phyloP scores from a whole-genome alignment of 2,888 invertebrate genomes.

The Xanthia togata region DNA sequence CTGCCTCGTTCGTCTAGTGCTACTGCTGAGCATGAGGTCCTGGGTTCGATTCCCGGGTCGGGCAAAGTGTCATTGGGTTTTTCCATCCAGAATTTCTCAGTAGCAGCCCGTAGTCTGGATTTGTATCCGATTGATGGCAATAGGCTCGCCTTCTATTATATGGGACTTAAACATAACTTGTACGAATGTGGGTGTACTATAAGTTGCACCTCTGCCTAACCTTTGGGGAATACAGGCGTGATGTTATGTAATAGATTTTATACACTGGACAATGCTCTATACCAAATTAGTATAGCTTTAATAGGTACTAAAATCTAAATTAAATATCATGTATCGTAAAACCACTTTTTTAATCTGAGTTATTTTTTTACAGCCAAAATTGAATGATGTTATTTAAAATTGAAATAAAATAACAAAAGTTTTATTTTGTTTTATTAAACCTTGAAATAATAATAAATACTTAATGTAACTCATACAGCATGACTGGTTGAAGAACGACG shows the following conservation, averaged over 20 bases:
- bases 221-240: not conserved
- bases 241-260: not conserved
- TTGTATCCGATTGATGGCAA: not conserved
- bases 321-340: not conserved
- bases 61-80: not conserved
- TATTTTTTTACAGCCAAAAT: conserved; percentile 30
- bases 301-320: not conserved
- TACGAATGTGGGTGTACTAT: not conserved
- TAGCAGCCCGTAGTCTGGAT: not conserved
- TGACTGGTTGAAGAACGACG: too few species aligned
- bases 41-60: not conserved
- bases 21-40: not conserved
- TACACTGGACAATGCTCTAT: not conserved
- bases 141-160: not conserved
- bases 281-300: not conserved
- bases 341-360: not conserved
- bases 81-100: not conserved
- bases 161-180: not conserved
- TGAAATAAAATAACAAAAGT: not conserved
- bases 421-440: conserved; percentile 8
- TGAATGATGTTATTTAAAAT: not conserved
- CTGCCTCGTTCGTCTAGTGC: not conserved
- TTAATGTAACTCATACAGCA: too few species aligned
- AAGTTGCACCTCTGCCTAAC: not conserved
- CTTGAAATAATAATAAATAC: too few species aligned